phyloP scores from a whole-genome alignment of 2,113 vertebrate genomes.

The Pseudorasbora parva region DNA sequence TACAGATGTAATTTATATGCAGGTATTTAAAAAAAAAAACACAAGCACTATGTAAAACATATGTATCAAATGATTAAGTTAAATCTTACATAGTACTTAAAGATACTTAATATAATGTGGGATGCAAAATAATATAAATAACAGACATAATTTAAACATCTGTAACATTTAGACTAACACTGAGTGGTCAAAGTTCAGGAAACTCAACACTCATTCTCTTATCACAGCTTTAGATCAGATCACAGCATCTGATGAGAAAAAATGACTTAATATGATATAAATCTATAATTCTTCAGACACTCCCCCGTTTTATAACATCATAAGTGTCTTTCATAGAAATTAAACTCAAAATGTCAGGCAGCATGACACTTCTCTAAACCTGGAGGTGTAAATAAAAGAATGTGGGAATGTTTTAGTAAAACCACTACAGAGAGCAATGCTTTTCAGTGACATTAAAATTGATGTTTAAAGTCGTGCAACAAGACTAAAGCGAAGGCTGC shows the following conservation, averaged over 20 bases:
- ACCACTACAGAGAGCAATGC: not conserved
- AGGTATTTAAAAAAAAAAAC: too few species aligned
- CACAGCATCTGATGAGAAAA: not conserved
- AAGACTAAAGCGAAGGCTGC: not conserved
- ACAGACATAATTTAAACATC: not conserved
- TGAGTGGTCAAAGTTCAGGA: not conserved
- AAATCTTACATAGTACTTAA: too few species aligned
- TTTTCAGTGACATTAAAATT: not conserved
- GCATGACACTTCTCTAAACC: not conserved
- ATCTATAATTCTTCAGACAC: not conserved
- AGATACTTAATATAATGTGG: too few species aligned
- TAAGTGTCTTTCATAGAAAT: not conserved
- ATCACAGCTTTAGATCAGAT: constrained; percentile 11
- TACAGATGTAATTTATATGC: too few species aligned
- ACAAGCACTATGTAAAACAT: too few species aligned
- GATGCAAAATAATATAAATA: not conserved
- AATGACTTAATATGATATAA: not conserved
- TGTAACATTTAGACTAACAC: not conserved
- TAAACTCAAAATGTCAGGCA: not conserved
- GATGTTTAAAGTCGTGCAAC: not conserved
- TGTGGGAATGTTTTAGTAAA: not conserved
- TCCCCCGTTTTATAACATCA: not conserved
- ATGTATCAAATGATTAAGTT: too few species aligned
- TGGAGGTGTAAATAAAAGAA: constrained; percentile 1
- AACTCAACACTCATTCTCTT: not conserved